A percentile compares a stretch with the other conserved stretches of the same genome.
Evolutionary conservation across 2,113 vertebrate species (phyloP).

Genomic region (Laticauda laticaudata): DNA sequence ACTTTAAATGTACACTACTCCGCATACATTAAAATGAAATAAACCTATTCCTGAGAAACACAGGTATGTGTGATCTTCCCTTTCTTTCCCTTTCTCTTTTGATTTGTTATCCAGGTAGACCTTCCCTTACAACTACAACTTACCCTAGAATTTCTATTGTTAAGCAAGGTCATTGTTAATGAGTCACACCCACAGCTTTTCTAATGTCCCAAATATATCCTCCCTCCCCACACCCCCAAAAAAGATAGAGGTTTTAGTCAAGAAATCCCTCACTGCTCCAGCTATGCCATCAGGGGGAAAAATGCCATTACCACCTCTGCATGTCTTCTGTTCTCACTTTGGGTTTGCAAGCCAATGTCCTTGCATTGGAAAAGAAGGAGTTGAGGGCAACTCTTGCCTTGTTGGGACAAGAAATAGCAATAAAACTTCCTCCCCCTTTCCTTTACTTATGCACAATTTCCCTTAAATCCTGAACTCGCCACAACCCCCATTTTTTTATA

Average conservation of each 20-base stretch:
- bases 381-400: background rate
- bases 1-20: no score
- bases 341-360: background rate
- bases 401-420: background rate
- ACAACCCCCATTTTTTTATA: conserved; percentile 1
- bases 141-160: background rate
- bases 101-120: conserved; percentile 49
- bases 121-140: background rate
- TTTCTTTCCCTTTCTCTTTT: background rate
- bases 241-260: background rate
- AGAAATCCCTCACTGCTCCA: background rate
- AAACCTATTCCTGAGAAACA: background rate
- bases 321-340: fast-evolving
- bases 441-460: background rate
- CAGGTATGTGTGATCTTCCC: background rate
- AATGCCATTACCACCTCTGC: background rate
- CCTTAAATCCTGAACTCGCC: conserved; percentile 27
- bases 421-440: background rate
- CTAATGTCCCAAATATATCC: background rate
- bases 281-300: background rate
- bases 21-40: no score
- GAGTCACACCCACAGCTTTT: background rate
- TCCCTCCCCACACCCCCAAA: no score
- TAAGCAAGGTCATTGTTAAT: background rate
- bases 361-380: background rate